Evolutionary conservation across 2,113 vertebrate species (phyloP).

Genomic region (Gnathonemus longibarbis): DNA sequence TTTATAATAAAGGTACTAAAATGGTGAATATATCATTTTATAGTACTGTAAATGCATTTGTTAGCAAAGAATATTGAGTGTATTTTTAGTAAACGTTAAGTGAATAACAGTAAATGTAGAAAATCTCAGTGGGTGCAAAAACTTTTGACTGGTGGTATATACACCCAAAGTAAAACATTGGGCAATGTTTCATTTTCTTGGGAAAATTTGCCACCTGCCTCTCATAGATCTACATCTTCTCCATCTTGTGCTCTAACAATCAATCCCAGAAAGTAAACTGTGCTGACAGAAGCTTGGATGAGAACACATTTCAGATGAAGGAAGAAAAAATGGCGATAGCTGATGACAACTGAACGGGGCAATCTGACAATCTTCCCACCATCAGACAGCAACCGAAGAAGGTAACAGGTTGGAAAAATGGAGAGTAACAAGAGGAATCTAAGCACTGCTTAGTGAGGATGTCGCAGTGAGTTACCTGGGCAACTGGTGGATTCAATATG

Average conservation of each 20-base stretch:
- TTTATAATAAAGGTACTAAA: too few relatives aligned
- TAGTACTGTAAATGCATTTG: background rate
- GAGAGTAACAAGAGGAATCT: background rate
- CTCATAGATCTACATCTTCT: background rate
- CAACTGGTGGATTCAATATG: background rate
- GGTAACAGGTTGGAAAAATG: background rate
- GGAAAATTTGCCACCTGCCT: background rate
- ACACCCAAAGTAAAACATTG: background rate
- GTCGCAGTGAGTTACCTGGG: background rate
- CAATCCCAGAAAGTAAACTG: background rate
- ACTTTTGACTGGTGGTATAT: background rate
- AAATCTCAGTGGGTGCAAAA: too few relatives aligned
- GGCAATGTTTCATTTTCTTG: background rate
- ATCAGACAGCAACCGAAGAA: background rate
- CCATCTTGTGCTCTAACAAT: background rate
- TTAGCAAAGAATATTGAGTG: background rate
- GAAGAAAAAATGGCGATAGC: background rate
- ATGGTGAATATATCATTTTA: too few relatives aligned
- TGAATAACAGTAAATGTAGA: too few relatives aligned
- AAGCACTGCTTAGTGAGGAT: background rate
- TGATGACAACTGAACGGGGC: background rate
- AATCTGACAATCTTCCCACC: background rate
- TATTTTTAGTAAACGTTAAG: background rate
- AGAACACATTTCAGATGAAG: slow-evolving; percentile 1
- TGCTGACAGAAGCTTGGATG: background rate